Evolutionary conservation across 2,113 vertebrate species (phyloP), one percentile per base, ranked within the genome.

Genomic region (Labrus mixtus): DNA sequence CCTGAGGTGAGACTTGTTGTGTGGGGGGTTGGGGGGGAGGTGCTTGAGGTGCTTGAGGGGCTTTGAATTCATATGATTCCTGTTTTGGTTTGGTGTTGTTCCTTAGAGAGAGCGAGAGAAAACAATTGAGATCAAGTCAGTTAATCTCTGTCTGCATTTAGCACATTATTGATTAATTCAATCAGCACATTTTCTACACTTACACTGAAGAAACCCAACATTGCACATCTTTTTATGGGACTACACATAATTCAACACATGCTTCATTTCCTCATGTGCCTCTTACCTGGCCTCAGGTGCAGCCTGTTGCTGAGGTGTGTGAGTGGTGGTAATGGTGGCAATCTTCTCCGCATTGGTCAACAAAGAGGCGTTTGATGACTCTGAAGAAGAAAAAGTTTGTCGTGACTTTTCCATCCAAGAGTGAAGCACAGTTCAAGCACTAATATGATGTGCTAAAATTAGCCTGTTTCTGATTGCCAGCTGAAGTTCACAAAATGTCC

Each of bases 301-400:
- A 33, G 92, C 84, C 90, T 95, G 94, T 67, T 96, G 97, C 93
- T 98, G 98, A 90, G 97, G 93, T 45, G 96, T 93, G 90, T 99
- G 98, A 36, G 98, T 98, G 86, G 97, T 99, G 84, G 98, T 99
- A 88, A 99, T 98, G 74, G 98, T 99, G 87, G 98, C 98, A 8
- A 99, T 99, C 95, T 99, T 99, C 95, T 99, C 98, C 1, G 98
- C 98, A n/a, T 99, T 99, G 89, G 98, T 99, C 94, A 99, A 92
- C 93, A 99, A 93, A 55, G 97, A 96, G 16, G 98, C 97, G 75
- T 99, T 99, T 20, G 98, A 99, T 43, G 97, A 97, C 87, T 99
- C 98, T 99, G 94, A 2, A 29, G 45, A 88, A 64, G 39, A 69
- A 43, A 36, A 16, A 17, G 17, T 2, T 46, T 46, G 46, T 50